Conservation (phyloP, 2,113 vertebrate species). For the Anguilla japonica region DNA sequence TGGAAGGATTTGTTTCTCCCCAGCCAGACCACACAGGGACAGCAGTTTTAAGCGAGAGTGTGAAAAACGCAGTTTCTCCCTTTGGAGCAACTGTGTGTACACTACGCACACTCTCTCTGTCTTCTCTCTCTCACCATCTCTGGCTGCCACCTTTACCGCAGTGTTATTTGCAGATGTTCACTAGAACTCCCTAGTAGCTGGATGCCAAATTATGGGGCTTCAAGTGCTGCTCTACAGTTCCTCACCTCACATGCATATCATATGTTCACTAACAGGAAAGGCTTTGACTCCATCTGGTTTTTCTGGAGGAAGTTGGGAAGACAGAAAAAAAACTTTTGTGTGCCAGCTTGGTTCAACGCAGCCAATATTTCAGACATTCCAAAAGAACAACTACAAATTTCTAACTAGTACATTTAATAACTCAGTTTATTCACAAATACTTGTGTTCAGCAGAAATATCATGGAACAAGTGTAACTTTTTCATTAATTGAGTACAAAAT, state of each 20-base stretch:
- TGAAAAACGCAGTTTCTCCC: neutral
- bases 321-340: neutral
- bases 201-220: neutral
- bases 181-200: neutral
- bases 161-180: constrained; percentile 9
- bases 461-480: too few relatives aligned
- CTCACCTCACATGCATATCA: neutral
- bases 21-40: neutral
- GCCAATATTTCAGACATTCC: neutral
- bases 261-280: neutral
- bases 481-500: too few relatives aligned
- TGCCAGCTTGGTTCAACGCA: neutral
- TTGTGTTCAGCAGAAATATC: neutral
- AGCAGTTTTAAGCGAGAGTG: constrained; percentile 9
- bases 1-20: neutral
- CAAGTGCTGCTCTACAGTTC: neutral
- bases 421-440: neutral
- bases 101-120: neutral
- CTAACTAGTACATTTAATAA: neutral
- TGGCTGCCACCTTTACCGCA: neutral
- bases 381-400: neutral
- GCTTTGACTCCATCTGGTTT: neutral
- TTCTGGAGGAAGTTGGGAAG: neutral
- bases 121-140: neutral
- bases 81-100: neutral